Percentiles rank a stretch among this genome's conserved stretches.
Evolutionary conservation across 2,888 invertebrate species (phyloP).

Genomic region (Blera fallax): DNA sequence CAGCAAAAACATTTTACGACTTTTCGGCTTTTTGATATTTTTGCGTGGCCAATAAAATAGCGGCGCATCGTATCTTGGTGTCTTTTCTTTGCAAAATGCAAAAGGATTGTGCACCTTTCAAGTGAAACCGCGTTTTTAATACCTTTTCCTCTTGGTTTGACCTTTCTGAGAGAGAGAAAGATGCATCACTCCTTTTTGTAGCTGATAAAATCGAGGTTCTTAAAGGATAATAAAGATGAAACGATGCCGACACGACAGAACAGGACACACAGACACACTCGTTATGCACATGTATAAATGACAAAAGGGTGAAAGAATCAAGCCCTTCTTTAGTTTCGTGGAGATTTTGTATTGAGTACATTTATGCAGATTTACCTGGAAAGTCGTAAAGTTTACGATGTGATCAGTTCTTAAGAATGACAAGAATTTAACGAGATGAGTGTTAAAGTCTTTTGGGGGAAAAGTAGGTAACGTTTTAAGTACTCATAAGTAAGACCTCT

Average conservation of each 20-base stretch:
- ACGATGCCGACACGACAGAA: conserved; percentile 36
- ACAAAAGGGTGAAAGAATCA: conserved; percentile 47
- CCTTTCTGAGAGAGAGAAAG: conserved; percentile 34
- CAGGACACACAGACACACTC: conserved; percentile 42
- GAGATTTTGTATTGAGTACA: conserved; percentile 10
- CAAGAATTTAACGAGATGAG: background rate
- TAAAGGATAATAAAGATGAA: conserved; percentile 72
- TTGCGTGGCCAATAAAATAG: conserved; percentile 71
- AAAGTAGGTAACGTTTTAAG: conserved; percentile 5
- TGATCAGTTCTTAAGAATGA: conserved; percentile 32
- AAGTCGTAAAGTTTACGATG: conserved; percentile 64
- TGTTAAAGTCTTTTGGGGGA: background rate
- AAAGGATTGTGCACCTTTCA: conserved; percentile 59
- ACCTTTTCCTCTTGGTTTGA: conserved; percentile 38
- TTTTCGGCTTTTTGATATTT: conserved; percentile 72
- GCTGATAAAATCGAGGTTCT: conserved; percentile 63
- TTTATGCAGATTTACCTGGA: conserved; percentile 39
- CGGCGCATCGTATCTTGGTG: conserved; percentile 14
- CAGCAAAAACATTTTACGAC: conserved; percentile 67
- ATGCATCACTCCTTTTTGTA: conserved; percentile 62
- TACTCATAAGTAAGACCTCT: background rate
- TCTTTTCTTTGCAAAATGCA: conserved; percentile 29
- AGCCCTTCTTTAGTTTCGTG: conserved; percentile 20
- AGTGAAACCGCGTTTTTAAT: conserved; percentile 64
- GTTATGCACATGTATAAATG: conserved; percentile 15